Percentiles rank a stretch among this genome's conserved stretches.
These are phyloP conservation scores for Liposcelis brunnea DNA, from an alignment of 2,888 invertebrate species.

Conservation along the genomic window DNA sequence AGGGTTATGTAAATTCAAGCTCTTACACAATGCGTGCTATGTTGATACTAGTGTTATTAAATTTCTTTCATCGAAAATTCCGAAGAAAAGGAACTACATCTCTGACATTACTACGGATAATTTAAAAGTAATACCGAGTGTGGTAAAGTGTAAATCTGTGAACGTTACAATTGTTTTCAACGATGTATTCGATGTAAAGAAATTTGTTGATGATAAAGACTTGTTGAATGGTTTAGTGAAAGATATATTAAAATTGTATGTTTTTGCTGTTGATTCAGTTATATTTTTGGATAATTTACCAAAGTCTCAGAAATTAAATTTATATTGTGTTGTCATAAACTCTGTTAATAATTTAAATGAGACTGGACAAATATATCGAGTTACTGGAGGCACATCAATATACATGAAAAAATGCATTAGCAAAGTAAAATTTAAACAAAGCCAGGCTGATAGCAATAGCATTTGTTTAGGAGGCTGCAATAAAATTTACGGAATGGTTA, in stretches of 20 bases:
- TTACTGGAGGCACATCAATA: slow-evolving; percentile 17
- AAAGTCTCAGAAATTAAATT: slow-evolving; percentile 15
- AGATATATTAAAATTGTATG: slow-evolving; percentile 19
- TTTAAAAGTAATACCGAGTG: slow-evolving; percentile 14
- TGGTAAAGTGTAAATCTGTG: slow-evolving; percentile 15
- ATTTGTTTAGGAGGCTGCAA: too few relatives aligned
- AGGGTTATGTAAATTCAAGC: slow-evolving; percentile 12
- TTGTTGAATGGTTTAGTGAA: slow-evolving; percentile 14
- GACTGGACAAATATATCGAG: slow-evolving; percentile 15
- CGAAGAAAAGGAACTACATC: too few relatives aligned
- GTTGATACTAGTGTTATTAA: slow-evolving; percentile 17
- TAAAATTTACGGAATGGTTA: slow-evolving; percentile 16
- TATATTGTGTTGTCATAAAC: slow-evolving; percentile 17
- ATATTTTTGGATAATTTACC: slow-evolving; percentile 17
- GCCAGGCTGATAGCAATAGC: slow-evolving; percentile 14
- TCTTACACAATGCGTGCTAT: slow-evolving; percentile 14
- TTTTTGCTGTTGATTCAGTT: slow-evolving; percentile 16
- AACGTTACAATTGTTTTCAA: slow-evolving; percentile 17
- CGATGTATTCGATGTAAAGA: slow-evolving; percentile 12
- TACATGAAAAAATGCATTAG: slow-evolving; percentile 16
- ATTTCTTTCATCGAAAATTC: background rate
- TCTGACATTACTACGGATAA: slow-evolving; percentile 2
- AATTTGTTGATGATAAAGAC: slow-evolving; percentile 14
- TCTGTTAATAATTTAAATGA: slow-evolving; percentile 13
- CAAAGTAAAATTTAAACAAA: slow-evolving; percentile 19